A percentile compares a stretch with the other conserved stretches of the same genome.
Evolutionary conservation across 2,113 vertebrate species (phyloP).

Genomic region (Haplochromis vanheusdeni): DNA sequence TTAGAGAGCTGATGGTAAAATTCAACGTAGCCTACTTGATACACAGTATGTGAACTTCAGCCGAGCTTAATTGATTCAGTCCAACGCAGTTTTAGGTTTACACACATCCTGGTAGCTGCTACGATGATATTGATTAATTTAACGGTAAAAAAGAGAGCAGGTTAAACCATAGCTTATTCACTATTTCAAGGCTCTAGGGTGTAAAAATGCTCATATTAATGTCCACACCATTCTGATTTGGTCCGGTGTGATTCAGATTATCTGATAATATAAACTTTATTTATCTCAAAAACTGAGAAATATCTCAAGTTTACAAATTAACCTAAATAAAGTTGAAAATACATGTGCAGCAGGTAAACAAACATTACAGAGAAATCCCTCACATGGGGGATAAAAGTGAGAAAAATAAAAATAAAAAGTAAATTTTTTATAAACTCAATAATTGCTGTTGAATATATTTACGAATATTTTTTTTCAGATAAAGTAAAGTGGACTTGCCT

Average conservation of each 20-base stretch:
- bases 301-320: neutral
- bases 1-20: neutral
- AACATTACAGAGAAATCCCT: neutral
- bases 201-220: neutral
- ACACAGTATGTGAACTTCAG: neutral
- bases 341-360: neutral
- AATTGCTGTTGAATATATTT: neutral
- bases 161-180: neutral
- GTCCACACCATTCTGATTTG: neutral
- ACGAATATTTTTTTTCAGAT: neutral
- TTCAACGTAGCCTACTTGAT: neutral
- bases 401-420: neutral
- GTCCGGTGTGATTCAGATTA: neutral
- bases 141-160: neutral
- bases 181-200: neutral
- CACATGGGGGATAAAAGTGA: neutral
- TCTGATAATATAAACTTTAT: neutral
- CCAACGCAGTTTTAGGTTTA: neutral
- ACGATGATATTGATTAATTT: neutral
- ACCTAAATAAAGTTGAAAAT: neutral
- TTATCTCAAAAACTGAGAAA: neutral
- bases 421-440: neutral
- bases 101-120: neutral
- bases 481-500: neutral
- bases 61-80: neutral